phyloP scores from a whole-genome alignment of 2,113 vertebrate genomes.

The Aplodontia rufa region DNA sequence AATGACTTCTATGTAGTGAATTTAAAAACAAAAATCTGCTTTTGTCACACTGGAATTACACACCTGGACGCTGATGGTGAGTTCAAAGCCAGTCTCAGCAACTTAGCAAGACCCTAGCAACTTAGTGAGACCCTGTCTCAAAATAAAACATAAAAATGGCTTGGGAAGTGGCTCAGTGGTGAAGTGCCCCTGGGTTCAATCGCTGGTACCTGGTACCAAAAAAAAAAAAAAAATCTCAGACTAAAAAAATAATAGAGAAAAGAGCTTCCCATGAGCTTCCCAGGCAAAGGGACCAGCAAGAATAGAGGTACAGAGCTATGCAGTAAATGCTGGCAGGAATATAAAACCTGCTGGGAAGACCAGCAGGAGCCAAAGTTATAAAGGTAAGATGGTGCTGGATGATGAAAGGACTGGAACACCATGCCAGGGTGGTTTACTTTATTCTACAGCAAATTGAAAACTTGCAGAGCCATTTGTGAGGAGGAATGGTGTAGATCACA shows the following conservation, averaged over 20 bases:
- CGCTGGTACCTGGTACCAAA: too few relatives aligned
- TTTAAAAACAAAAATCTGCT: neutral
- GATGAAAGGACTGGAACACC: neutral
- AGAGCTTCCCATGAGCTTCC: neutral
- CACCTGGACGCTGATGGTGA: too few relatives aligned
- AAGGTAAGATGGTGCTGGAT: neutral
- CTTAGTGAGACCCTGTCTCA: too few relatives aligned
- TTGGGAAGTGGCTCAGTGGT: too few relatives aligned
- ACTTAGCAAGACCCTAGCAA: too few relatives aligned
- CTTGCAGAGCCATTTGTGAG: neutral
- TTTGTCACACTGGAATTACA: neutral
- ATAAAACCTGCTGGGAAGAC: neutral
- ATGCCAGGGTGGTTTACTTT: neutral
- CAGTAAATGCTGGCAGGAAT: neutral
- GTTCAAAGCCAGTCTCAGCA: too few relatives aligned
- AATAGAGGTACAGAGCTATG: neutral
- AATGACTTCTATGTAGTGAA: neutral
- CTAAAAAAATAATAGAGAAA: neutral
- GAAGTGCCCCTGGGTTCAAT: too few relatives aligned
- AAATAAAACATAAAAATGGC: too few relatives aligned
- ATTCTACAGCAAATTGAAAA: neutral
- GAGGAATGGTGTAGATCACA: neutral
- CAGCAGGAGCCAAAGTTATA: neutral
- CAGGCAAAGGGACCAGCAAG: neutral
- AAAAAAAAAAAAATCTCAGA: conserved; percentile 10